phyloP scores from a whole-genome alignment of 2,888 invertebrate genomes.

The Catocala nupta region DNA sequence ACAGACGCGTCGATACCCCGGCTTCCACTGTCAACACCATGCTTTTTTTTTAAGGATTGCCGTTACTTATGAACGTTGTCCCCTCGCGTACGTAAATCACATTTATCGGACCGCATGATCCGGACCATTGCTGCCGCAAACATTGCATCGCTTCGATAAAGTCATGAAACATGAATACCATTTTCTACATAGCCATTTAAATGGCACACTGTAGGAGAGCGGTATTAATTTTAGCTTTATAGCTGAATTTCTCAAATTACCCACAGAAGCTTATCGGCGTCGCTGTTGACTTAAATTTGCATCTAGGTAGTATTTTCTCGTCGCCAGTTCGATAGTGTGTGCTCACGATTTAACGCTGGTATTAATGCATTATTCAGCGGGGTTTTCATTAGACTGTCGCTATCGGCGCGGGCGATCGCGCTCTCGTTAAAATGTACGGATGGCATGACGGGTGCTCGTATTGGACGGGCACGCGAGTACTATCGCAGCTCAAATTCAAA shows the following conservation, averaged over 20 bases:
- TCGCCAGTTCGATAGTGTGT: conserved; percentile 79
- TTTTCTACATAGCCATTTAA: conserved; percentile 61
- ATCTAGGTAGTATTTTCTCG: conserved; percentile 78
- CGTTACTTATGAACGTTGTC: conserved; percentile 57
- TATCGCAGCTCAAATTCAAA: conserved; percentile 66
- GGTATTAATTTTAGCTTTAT: conserved; percentile 66
- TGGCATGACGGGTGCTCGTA: conserved; percentile 86
- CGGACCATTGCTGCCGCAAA: conserved; percentile 55
- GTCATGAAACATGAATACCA: conserved; percentile 61
- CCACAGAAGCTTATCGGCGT: conserved; percentile 78
- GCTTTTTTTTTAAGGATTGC: conserved; percentile 59
- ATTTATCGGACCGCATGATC: conserved; percentile 58
- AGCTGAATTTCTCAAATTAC: conserved; percentile 73
- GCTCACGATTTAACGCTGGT: conserved; percentile 87
- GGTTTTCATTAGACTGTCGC: conserved; percentile 85
- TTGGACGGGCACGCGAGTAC: conserved; percentile 66
- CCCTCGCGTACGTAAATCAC: conserved; percentile 59
- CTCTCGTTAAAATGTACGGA: conserved; percentile 86
- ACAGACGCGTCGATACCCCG: conserved; percentile 28
- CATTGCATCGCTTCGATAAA: conserved; percentile 62
- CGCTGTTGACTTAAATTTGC: conserved; percentile 82
- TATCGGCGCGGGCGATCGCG: conserved; percentile 83
- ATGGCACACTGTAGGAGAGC: conserved; percentile 51
- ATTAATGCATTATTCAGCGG: conserved; percentile 87
- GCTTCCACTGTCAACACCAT: conserved; percentile 51